A percentile compares a stretch with the other conserved stretches of the same genome.
phyloP scores from a whole-genome alignment of 2,888 invertebrate species.

The Bellardia bayeri region DNA sequence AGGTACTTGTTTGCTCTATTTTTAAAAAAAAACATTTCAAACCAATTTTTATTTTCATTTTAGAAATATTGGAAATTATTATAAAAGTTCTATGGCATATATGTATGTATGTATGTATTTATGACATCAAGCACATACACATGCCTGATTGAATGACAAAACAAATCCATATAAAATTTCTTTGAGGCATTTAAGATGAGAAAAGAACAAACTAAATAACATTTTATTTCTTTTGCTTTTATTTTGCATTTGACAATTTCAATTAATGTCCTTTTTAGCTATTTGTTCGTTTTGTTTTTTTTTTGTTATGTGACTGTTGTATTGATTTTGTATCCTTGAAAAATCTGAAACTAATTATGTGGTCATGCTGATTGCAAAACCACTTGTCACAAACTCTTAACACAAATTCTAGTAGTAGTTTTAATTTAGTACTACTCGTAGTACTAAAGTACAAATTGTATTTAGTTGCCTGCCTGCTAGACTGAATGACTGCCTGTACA shows the following conservation, averaged over 20 bases:
- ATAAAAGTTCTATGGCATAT: no score
- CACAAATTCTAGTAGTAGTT: conserved; percentile 3
- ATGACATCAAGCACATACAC: no score
- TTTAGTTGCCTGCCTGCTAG: neutral
- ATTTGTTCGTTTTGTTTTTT: neutral
- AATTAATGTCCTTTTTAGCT: conserved; percentile 54
- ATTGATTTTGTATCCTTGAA: conserved; percentile 68
- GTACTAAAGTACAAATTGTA: conserved; percentile 3
- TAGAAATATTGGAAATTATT: no score
- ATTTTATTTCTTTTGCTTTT: conserved; percentile 36
- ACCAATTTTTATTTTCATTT: no score
- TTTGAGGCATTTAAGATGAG: neutral
- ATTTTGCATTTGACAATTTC: conserved; percentile 63
- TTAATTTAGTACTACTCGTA: neutral
- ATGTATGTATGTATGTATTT: no score
- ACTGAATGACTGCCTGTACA: neutral
- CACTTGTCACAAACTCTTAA: conserved; percentile 62
- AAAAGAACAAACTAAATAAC: neutral
- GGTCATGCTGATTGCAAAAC: conserved; percentile 69
- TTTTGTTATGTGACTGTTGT: conserved; percentile 14
- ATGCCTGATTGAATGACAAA: neutral
- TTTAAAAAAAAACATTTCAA: no score
- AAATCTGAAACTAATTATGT: conserved; percentile 68
- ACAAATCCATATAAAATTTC: neutral
- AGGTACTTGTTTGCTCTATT: no score